Conservation (phyloP, 2,797 vertebrate genomes). For the Acanthis flammea region DNA sequence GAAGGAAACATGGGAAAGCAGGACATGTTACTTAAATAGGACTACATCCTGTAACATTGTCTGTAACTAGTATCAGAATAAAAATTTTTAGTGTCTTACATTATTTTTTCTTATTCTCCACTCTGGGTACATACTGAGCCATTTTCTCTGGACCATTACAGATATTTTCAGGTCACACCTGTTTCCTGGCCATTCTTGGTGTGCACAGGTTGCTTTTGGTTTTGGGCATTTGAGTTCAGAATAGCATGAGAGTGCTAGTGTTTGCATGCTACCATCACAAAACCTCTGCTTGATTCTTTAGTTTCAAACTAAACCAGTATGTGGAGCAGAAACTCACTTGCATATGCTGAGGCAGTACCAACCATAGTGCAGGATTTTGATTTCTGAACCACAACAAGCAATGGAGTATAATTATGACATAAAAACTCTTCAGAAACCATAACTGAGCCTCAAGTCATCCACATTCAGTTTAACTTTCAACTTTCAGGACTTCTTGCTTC, state of each 20-base stretch:
- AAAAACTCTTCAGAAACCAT: not conserved
- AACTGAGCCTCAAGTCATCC: not conserved
- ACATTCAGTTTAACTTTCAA: not conserved
- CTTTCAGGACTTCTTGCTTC: not conserved
- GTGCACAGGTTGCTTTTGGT: not conserved
- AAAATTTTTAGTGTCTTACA: not conserved
- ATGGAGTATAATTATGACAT: not conserved
- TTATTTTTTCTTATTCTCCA: not conserved
- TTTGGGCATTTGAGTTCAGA: not conserved
- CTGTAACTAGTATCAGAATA: not conserved
- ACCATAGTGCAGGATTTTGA: not conserved
- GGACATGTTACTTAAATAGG: not conserved
- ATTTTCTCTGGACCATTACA: not conserved
- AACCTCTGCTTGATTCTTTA: not conserved
- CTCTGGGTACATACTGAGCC: not conserved
- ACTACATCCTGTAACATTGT: not conserved
- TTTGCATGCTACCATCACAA: not conserved
- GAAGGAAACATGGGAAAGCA: not conserved
- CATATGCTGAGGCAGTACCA: not conserved
- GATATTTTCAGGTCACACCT: not conserved
- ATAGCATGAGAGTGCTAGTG: not conserved
- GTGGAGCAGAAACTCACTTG: not conserved
- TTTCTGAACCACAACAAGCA: not conserved
- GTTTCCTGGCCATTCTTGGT: not conserved
- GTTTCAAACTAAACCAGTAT: not conserved